Evolutionary conservation across 1,140 invertebrate species (phyloP).

Genomic region (Portunus trituberculatus): DNA sequence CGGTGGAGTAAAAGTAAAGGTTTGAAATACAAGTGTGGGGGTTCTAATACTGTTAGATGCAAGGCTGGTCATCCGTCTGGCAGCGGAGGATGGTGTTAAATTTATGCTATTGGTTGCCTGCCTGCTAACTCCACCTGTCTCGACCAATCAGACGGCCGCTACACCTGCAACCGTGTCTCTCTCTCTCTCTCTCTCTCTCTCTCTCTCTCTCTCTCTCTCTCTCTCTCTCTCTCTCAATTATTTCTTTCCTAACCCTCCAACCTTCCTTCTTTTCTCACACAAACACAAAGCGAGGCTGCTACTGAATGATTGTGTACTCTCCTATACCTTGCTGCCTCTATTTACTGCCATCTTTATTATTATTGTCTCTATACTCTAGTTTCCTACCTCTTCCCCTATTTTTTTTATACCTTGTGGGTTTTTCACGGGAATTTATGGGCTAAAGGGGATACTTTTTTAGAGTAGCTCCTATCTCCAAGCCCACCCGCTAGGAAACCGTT

Average conservation of each 20-base stretch:
- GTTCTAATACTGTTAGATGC: neutral
- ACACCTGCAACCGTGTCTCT: neutral
- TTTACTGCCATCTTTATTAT: too few species aligned
- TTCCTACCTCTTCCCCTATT: neutral
- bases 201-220: constrained; percentile 51
- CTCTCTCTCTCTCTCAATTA: constrained; percentile 29
- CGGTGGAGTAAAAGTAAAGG: neutral
- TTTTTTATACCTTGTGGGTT: neutral
- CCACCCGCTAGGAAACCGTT: too few species aligned
- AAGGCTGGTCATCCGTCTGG: neutral
- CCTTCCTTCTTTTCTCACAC: neutral
- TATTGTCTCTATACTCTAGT: neutral
- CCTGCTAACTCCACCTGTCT: neutral
- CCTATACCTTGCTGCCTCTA: too few species aligned
- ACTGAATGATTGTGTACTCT: too few species aligned
- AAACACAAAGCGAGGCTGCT: too few species aligned
- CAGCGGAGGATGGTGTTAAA: neutral
- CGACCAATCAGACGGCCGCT: neutral
- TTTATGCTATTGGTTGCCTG: neutral
- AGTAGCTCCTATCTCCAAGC: too few species aligned
- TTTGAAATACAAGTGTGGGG: neutral
- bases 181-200: constrained; percentile 47
- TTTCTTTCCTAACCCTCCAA: neutral
- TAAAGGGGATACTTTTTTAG: too few species aligned
- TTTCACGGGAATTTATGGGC: too few species aligned